Conservation (phyloP, 1,140 invertebrate species). For the Papilio machaon region DNA sequence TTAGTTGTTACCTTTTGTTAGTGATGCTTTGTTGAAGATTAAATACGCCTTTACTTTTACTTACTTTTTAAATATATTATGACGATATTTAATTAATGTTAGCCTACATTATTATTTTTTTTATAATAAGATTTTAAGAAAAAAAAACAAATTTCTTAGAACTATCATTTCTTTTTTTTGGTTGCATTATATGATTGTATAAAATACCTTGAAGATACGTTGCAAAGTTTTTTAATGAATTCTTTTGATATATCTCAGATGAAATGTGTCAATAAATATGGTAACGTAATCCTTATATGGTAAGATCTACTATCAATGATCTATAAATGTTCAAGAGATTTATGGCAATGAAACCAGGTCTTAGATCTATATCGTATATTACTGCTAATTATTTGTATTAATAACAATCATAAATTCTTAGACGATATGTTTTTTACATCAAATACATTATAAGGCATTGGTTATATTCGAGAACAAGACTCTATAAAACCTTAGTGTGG, state of each 20-base stretch:
- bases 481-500: not conserved
- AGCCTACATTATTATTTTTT: too few species aligned
- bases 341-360: not conserved
- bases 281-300: not conserved
- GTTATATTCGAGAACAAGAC: not conserved
- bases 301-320: not conserved
- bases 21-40: not conserved
- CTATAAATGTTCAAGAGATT: conserved; percentile 1
- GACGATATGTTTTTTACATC: not conserved
- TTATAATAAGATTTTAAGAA: too few species aligned
- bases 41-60: not conserved
- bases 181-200: too few species aligned
- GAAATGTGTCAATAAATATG: conserved; percentile 17
- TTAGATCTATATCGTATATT: not conserved
- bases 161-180: too few species aligned
- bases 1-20: conserved; percentile 12
- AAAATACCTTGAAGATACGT: not conserved
- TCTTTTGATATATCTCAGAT: not conserved
- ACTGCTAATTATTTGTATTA: not conserved
- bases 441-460: not conserved
- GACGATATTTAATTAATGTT: too few species aligned
- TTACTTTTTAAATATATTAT: too few species aligned
- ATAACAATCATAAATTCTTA: not conserved
- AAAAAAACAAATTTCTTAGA: too few species aligned
- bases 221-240: not conserved